Evolutionary conservation across 2,797 vertebrate species (phyloP), one percentile per base, ranked within the genome.

Genomic region (Syndactyla subalaris): DNA sequence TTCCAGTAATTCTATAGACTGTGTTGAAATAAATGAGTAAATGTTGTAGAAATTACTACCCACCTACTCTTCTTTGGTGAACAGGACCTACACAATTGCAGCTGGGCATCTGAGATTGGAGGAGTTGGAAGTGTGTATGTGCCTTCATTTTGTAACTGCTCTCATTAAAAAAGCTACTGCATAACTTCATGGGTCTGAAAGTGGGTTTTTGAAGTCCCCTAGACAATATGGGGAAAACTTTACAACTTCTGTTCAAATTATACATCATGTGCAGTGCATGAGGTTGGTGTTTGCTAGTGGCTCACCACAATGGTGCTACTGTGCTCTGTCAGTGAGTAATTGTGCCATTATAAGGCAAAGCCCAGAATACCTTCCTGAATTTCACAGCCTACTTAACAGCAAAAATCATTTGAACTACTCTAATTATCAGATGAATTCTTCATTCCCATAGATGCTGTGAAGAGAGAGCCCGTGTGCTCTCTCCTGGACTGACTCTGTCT

Each of bases 401-500:
- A 82, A 66, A 93, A 96, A 94, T 92, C 67, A 66, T 85, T 92
- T 93, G 83, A 96, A 86, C 18, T 10, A 45, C 65, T 27, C 3
- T 85, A 96, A 90, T 96, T 96, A 93, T 89, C 85, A 79, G 89
- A 93, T 7, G 6, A 95, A 87, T 87, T 92, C 83, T 88, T 95
- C 49, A 10, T 54, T 94, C 68, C 66, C 2, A 1, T 84, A 90
- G 76, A 59, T 7, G 23, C 62, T 78, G 72, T 61, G 67, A 88
- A 74, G 85, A 92, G 88, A 79, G 67, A 77, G 45, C 32, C 66
- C 1, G 0, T 61, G 51, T 22, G 26, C 85, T 95, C 49, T 4
- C 82, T 85, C 80, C 89, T 59, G 71, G 76, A 88, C 95, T 0
- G 1, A 22, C 77, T 93, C 76, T 6, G 51, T 79, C 67, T 96